Evolutionary conservation across 2,113 vertebrate species (phyloP), one percentile per base, ranked within the genome.

Genomic region (Dolichotis patagonum): DNA sequence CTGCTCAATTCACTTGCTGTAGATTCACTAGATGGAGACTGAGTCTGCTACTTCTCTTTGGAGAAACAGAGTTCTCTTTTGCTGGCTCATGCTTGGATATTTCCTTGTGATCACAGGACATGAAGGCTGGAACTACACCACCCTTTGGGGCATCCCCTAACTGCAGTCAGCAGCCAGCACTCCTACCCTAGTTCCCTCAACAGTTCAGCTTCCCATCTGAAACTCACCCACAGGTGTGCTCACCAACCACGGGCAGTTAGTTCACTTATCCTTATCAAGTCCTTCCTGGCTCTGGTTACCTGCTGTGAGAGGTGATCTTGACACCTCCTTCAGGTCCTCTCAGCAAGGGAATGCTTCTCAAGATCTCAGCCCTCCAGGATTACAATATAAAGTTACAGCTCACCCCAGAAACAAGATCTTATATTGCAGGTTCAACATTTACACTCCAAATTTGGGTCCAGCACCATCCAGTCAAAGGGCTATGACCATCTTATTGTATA

Each of bases 311-410:
- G 69, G 46, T 84, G 92, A 96, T 43, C 87, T 80, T 60, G 52
- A 90, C 85, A 94, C 77, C 78, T 71, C 26, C 24, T 77, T 56
- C 60, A 56, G 38, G 58, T 56, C 63, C 54, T 82, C 52, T 85
- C 22, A 35, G 67, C 38, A 52, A 84, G 32, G 43, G 22, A 82
- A 87, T 60, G 87, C n/a, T 30, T 95, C 46, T 49, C 80, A 87
- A 87, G 85, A 43, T 85, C 63, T 62, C 67, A 60, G 14, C 9
- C 52, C 82, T 85, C 83, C 56, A 46, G 32, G 65, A 75, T 96
- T 75, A 95, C 35, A 62, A 35, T 89, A 90, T 63, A 52, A 95
- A 83, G 65, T 97, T 93, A 93, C 92, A 96, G 78, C 85, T 89
- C 77, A n/a, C 67, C 91, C 82, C 26, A 46, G 75, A 62, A 88